Evolutionary conservation across 2,113 vertebrate genomes (phyloP).

Genomic region (Megaceryle torquata): DNA sequence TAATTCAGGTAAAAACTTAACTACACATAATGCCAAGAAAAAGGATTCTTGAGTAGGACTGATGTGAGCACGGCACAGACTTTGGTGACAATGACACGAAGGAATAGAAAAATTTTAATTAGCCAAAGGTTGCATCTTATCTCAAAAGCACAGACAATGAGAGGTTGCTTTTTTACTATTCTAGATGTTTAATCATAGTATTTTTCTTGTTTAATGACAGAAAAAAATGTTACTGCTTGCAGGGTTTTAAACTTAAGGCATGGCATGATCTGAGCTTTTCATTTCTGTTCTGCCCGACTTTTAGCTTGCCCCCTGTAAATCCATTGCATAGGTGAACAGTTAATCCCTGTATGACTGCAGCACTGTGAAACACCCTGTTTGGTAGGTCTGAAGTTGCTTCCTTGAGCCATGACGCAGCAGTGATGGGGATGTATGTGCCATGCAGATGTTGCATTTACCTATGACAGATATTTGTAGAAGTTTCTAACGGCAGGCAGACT

Average conservation of each 20-base stretch:
- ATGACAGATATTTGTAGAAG: background rate
- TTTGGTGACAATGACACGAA: no score
- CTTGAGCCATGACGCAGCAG: background rate
- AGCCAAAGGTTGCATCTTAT: background rate
- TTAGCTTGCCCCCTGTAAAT: background rate
- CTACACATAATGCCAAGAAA: background rate
- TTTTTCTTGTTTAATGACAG: background rate
- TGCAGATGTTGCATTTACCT: background rate
- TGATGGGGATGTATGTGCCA: background rate
- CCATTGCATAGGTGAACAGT: background rate
- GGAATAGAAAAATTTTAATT: background rate
- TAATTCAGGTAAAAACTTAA: slow-evolving; percentile 76
- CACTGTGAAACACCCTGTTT: background rate
- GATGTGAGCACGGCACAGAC: background rate
- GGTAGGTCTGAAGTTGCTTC: background rate
- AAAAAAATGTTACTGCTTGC: background rate
- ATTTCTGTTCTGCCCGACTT: background rate
- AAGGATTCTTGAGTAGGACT: background rate
- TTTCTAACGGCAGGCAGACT: background rate
- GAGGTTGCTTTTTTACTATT: background rate
- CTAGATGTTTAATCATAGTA: background rate
- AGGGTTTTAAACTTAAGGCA: background rate
- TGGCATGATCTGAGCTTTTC: background rate
- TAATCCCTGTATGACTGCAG: background rate
- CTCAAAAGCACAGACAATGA: background rate